These are phyloP conservation scores for Nemotelus nigrinus DNA, from an alignment of 2,888 invertebrate genomes.

Conservation along the genomic window DNA sequence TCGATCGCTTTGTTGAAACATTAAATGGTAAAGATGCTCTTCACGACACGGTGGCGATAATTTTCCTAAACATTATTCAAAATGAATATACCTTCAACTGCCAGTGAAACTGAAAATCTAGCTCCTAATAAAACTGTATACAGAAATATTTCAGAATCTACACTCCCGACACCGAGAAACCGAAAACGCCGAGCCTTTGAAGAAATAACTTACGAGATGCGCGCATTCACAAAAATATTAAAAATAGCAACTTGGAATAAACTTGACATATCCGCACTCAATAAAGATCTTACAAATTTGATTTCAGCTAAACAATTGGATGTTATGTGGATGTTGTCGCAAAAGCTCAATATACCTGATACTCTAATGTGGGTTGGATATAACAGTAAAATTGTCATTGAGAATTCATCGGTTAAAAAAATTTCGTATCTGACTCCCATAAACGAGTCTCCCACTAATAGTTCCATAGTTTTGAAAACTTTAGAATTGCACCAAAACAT, in stretches of 20 bases:
- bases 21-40: not conserved
- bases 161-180: too few relatives aligned
- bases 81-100: not conserved
- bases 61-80: not conserved
- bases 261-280: not conserved
- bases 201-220: too few relatives aligned
- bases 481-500: constrained; percentile 51
- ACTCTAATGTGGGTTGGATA: constrained; percentile 57
- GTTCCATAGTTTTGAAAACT: not conserved
- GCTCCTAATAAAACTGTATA: too few relatives aligned
- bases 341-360: constrained; percentile 48
- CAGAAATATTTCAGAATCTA: too few relatives aligned
- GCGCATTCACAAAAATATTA: not conserved
- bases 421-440: constrained; percentile 57
- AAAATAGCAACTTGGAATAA: not conserved
- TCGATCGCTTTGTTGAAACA: not conserved
- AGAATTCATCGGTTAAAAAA: constrained; percentile 54
- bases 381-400: constrained; percentile 53
- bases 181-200: too few relatives aligned
- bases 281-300: too few relatives aligned
- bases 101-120: not conserved
- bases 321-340: constrained; percentile 45
- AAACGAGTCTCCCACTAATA: constrained; percentile 57
- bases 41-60: not conserved
- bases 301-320: not conserved